These are phyloP conservation scores for Daboia siamensis DNA, from an alignment of 2,113 vertebrate species.

Conservation along the genomic window DNA sequence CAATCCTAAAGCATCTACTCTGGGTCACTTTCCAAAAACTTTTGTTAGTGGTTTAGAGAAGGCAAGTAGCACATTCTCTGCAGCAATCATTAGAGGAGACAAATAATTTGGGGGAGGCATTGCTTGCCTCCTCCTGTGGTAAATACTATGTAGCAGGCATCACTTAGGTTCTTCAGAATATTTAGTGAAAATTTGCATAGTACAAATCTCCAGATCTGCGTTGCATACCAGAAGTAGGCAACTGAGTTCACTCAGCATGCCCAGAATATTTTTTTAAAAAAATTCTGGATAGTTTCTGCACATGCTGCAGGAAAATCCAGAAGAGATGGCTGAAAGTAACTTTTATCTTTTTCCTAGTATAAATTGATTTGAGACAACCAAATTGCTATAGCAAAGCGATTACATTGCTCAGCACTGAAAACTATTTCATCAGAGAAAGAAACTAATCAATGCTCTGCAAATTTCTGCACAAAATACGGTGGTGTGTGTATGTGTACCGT, in stretches of 20 bases:
- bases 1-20: not conserved
- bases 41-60: not conserved
- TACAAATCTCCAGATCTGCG: not conserved
- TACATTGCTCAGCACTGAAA: not conserved
- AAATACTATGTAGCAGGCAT: not conserved
- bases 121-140: not conserved
- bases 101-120: not conserved
- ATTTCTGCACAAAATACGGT: not conserved
- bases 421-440: not conserved
- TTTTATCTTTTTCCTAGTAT: not conserved
- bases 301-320: not conserved
- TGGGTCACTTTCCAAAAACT: not conserved
- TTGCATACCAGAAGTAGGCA: not conserved
- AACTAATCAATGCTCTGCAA: not conserved
- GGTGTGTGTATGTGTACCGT: rapidly evolving
- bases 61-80: not conserved
- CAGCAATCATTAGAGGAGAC: not conserved
- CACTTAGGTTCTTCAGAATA: not conserved
- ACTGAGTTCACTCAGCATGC: not conserved
- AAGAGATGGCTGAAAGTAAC: not conserved
- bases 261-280: not conserved
- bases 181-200: not conserved
- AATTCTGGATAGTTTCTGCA: not conserved
- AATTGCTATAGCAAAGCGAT: not conserved
- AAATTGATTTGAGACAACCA: not conserved